These are phyloP conservation scores for Adoxophyes honmai DNA, from an alignment of 1,140 invertebrate genomes.

Conservation along the genomic window DNA sequence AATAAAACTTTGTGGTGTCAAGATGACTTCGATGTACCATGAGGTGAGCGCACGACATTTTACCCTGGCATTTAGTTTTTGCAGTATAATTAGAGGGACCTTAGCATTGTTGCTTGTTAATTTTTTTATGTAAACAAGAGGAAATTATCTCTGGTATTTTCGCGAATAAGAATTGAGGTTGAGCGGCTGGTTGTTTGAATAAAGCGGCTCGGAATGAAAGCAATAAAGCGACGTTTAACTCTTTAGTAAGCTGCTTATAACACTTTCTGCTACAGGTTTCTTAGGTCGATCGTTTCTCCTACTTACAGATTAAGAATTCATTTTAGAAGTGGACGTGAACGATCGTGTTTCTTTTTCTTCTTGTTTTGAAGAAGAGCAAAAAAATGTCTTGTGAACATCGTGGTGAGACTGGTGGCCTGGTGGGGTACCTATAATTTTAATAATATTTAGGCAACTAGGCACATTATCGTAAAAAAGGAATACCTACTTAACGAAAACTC, in stretches of 20 bases:
- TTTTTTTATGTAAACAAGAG: conserved; percentile 19
- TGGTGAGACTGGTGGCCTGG: too few species aligned
- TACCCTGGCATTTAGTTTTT: conserved; percentile 61
- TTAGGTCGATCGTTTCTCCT: conserved; percentile 19
- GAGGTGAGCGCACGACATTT: conserved; percentile 70
- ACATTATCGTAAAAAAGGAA: too few species aligned
- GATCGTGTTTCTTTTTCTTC: too few species aligned
- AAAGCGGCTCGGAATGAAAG: conserved; percentile 8
- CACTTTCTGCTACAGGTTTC: conserved; percentile 16
- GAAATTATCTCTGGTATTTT: conserved; percentile 16
- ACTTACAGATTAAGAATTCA: conserved; percentile 19
- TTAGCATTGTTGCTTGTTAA: conserved; percentile 20
- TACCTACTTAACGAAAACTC: too few species aligned
- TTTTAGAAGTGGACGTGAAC: not conserved
- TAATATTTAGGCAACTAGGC: too few species aligned
- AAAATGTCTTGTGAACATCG: too few species aligned
- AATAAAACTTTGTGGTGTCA: conserved; percentile 41
- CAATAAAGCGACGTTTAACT: conserved; percentile 1
- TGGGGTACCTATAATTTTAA: too few species aligned
- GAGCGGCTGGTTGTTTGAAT: conserved; percentile 5
- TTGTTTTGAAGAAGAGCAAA: too few species aligned
- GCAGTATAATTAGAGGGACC: conserved; percentile 40
- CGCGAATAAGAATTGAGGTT: conserved; percentile 9
- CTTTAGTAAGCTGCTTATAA: conserved; percentile 14
- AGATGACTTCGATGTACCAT: conserved; percentile 66